Evolutionary conservation across 2,888 invertebrate genomes (phyloP), one percentile per base, ranked within the genome.

Genomic region (Eristalis intricaria): DNA sequence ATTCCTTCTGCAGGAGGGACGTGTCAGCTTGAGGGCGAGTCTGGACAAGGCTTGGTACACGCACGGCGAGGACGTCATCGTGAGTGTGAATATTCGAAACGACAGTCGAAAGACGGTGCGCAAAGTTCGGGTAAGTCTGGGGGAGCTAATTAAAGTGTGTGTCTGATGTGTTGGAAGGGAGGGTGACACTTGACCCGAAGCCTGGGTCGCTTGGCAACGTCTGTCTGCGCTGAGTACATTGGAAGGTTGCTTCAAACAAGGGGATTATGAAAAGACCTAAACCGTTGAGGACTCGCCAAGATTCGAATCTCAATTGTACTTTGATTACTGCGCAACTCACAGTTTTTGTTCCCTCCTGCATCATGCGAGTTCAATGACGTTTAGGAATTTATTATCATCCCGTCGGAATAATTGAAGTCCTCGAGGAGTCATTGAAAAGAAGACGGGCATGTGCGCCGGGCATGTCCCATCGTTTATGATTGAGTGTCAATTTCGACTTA

Each of bases 1-100:
- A n/a, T 97, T 97, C 91, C 94, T 98, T 43, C 94, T 98, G 71
- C 97, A 97, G 90, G 97, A 97, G 89, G 98, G 98, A 69, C 94
- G 96, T 89, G 96, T 98, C 86, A 95, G 95, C 89, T 92, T 98
- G 68, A 96, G 96, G 91, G 97, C 97, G 2, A 95, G 95, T 91
- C 93, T 98, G 90, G 96, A 98, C 93, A 96, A 96, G 90, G 96
- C 96, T 35, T 95, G 96, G 90, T 98, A 97, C 92, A 95, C 96
- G 4, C 97, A 97, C 91, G 97, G 97, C 5, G 97, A 98, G 91
- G 95, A 96, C 40, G 95, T 98, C 89, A 94, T 94, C 89, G 96
- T 97, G 7, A 95, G 95, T 90, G 95, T 97, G 50, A 94, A 95
- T 89, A 94, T 98, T 82, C 95, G 95, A 89, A 98, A 98, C 92